A percentile compares a stretch with the other conserved stretches of the same genome.
phyloP scores from a whole-genome alignment of 2,113 vertebrate genomes.

The Spizaetus ornatus region DNA sequence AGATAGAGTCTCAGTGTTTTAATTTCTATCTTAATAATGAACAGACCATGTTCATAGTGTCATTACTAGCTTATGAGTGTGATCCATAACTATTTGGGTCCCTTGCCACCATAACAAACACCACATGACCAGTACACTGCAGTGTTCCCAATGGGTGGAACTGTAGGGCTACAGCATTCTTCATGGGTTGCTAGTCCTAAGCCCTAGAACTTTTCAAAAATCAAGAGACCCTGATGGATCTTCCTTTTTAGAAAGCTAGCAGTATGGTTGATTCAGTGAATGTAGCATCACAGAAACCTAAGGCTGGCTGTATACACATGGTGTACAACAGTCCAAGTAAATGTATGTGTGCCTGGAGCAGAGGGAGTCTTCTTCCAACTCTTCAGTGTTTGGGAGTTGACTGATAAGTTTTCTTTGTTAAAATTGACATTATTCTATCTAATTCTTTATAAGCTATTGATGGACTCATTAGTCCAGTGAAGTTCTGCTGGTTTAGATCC shows the following conservation, averaged over 20 bases:
- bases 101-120: background rate
- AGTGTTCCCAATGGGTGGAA: rapidly evolving
- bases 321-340: background rate
- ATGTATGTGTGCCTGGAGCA: background rate
- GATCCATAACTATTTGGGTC: background rate
- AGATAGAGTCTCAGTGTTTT: background rate
- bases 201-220: background rate
- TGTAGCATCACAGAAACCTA: background rate
- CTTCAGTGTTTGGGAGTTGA: background rate
- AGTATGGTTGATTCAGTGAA: background rate
- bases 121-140: rapidly evolving
- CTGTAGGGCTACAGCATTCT: background rate
- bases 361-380: background rate
- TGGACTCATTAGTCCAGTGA: background rate
- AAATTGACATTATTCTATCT: background rate
- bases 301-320: rapidly evolving
- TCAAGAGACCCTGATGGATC: background rate
- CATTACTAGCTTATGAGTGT: no score
- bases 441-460: background rate
- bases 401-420: background rate
- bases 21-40: background rate
- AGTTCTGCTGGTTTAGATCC: background rate
- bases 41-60: rapidly evolving
- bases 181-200: background rate
- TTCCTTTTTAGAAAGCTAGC: background rate